These are phyloP conservation scores for Polypterus senegalus DNA, from an alignment of 2,113 vertebrate species.

Conservation along the genomic window DNA sequence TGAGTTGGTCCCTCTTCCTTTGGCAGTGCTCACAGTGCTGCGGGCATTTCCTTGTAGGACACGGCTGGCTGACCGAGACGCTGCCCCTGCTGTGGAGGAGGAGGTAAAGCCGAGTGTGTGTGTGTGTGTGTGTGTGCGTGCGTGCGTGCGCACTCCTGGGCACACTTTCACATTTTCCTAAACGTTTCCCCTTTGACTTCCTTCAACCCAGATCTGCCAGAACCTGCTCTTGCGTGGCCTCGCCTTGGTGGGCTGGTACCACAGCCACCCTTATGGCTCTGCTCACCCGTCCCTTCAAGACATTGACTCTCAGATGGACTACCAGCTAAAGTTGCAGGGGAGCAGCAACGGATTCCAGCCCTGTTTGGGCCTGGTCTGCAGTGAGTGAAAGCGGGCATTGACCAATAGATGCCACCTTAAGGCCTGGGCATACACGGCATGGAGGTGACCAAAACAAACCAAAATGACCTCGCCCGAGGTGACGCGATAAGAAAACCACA, in stretches of 20 bases:
- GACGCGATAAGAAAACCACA: no score
- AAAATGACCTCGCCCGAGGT: no score
- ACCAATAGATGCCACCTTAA: no score
- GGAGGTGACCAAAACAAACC: no score
- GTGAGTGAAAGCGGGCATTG: conserved; percentile 33
- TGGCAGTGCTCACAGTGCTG: conserved; percentile 74
- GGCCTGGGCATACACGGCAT: no score
- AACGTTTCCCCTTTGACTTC: not conserved
- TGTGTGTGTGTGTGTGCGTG: no score
- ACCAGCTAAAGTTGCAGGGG: conserved; percentile 85
- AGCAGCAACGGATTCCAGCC: conserved; percentile 88
- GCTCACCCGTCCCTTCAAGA: conserved; percentile 84
- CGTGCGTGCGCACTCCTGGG: no score
- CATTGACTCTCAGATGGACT: conserved; percentile 91
- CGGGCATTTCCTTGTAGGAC: conserved; percentile 84
- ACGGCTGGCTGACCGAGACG: conserved; percentile 65
- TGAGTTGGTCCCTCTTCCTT: conserved; percentile 1
- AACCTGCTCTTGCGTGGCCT: conserved; percentile 83
- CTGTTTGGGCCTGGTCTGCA: conserved; percentile 85
- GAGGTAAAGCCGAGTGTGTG: conserved; percentile 51
- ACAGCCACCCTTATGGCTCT: conserved; percentile 81
- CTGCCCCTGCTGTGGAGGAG: conserved; percentile 64
- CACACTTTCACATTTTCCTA: no score
- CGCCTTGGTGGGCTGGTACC: conserved; percentile 92
- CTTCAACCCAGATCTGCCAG: conserved; percentile 70